phyloP scores from a whole-genome alignment of 2,113 vertebrate genomes.

The Herpetotheres cachinnans region DNA sequence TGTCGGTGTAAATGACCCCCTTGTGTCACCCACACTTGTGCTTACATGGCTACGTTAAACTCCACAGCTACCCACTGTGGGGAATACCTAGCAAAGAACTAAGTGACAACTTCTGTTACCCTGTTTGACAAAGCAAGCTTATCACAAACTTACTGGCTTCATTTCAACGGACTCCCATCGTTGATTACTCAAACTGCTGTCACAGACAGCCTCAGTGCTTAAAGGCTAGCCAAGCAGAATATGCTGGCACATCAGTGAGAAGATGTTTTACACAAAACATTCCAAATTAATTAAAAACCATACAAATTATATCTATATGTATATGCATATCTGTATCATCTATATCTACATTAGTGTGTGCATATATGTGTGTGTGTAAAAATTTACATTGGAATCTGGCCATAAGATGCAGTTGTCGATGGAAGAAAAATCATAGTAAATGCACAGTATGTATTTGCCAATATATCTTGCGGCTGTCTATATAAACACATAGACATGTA shows the following conservation, averaged over 20 bases:
- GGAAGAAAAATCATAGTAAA: not conserved
- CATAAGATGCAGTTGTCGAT: not conserved
- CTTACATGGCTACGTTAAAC: not conserved
- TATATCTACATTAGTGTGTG: no score
- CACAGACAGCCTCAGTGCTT: not conserved
- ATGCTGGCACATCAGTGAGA: not conserved
- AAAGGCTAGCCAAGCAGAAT: not conserved
- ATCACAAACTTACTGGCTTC: not conserved
- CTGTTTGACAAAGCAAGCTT: not conserved
- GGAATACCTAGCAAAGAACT: not conserved
- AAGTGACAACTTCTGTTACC: conserved; percentile 13
- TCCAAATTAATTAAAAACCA: not conserved
- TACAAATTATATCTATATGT: not conserved
- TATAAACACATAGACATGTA: not conserved
- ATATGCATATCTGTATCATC: not conserved
- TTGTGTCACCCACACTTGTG: rapidly evolving
- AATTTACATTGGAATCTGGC: not conserved
- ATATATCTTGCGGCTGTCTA: not conserved
- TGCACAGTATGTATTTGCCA: not conserved
- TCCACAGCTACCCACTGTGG: not conserved
- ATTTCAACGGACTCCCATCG: not conserved
- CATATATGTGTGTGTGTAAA: not conserved
- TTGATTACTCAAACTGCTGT: not conserved
- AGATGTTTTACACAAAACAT: not conserved
- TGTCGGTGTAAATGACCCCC: rapidly evolving